Conservation (phyloP, 1,140 invertebrate species). For the Drosophila ficusphila region DNA sequence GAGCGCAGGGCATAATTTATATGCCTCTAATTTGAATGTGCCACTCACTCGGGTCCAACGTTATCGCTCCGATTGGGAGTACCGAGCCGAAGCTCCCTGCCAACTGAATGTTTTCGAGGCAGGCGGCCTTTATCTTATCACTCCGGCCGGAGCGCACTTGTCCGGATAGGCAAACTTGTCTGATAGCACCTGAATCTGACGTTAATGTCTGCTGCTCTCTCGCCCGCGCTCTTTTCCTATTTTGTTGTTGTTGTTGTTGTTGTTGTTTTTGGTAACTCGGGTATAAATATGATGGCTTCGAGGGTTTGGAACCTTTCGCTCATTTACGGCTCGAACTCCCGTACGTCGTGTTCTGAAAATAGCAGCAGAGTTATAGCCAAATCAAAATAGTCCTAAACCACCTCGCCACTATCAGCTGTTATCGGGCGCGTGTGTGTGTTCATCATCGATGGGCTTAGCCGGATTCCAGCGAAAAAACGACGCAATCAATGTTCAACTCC, state of each 20-base stretch:
- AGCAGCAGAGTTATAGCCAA: slow-evolving; percentile 5
- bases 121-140: slow-evolving; percentile 35
- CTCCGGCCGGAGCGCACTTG: slow-evolving; percentile 38
- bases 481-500: slow-evolving; percentile 62
- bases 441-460: slow-evolving; percentile 42
- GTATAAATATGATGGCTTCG: slow-evolving; percentile 72
- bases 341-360: slow-evolving; percentile 44
- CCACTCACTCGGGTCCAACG: slow-evolving; percentile 2
- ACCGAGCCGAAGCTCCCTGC: slow-evolving; percentile 28
- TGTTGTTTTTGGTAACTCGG: neutral
- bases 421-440: slow-evolving; percentile 22
- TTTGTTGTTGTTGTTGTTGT: too few species aligned
- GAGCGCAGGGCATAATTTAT: slow-evolving; percentile 34
- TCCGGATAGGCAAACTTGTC: slow-evolving; percentile 49
- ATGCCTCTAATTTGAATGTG: slow-evolving; percentile 38
- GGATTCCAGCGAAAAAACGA: slow-evolving; percentile 29
- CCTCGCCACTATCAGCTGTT: slow-evolving; percentile 12
- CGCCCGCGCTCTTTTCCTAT: slow-evolving; percentile 34
- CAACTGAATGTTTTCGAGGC: slow-evolving; percentile 31
- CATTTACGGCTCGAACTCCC: slow-evolving; percentile 53
- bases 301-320: slow-evolving; percentile 67
- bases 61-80: slow-evolving; percentile 22
- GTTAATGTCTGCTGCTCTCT: slow-evolving; percentile 39
- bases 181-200: slow-evolving; percentile 34
- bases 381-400: slow-evolving; percentile 4